Evolutionary conservation across 2,888 invertebrate species (phyloP).

Genomic region (Protophormia terraenovae): DNA sequence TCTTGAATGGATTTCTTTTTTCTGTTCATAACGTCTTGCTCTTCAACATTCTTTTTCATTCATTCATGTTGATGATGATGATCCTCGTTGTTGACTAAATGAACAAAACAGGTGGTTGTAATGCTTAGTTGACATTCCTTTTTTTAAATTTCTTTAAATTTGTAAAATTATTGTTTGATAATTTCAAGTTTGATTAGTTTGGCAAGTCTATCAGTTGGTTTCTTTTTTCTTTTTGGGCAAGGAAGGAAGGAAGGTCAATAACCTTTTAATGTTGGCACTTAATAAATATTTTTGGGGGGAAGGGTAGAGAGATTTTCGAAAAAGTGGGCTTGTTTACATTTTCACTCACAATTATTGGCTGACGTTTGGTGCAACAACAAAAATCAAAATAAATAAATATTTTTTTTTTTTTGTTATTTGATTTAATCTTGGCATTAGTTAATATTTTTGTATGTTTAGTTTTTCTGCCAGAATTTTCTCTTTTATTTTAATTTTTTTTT

Average conservation of each 20-base stretch:
- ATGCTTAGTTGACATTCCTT: slow-evolving; percentile 53
- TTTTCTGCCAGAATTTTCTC: slow-evolving; percentile 59
- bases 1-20: slow-evolving; percentile 57
- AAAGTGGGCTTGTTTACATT: slow-evolving; percentile 65
- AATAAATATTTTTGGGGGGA: slow-evolving; percentile 1
- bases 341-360: slow-evolving; percentile 65
- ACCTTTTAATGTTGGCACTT: slow-evolving; percentile 54
- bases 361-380: slow-evolving; percentile 39
- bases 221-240: no score
- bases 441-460: slow-evolving; percentile 43
- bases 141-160: slow-evolving; percentile 13
- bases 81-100: slow-evolving; percentile 36
- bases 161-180: slow-evolving; percentile 60
- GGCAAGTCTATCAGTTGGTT: slow-evolving; percentile 48
- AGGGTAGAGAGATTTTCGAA: neutral
- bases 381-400: slow-evolving; percentile 10
- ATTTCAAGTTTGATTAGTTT: slow-evolving; percentile 67
- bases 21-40: slow-evolving; percentile 3
- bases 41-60: slow-evolving; percentile 13
- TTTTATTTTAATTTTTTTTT: slow-evolving; percentile 31
- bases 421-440: slow-evolving; percentile 66
- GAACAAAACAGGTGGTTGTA: slow-evolving; percentile 63
- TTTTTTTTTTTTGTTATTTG: slow-evolving; percentile 35
- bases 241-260: slow-evolving; percentile 43
- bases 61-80: slow-evolving; percentile 23